Conservation (phyloP, 2,888 invertebrate species). For the Theristus sp. region DNA sequence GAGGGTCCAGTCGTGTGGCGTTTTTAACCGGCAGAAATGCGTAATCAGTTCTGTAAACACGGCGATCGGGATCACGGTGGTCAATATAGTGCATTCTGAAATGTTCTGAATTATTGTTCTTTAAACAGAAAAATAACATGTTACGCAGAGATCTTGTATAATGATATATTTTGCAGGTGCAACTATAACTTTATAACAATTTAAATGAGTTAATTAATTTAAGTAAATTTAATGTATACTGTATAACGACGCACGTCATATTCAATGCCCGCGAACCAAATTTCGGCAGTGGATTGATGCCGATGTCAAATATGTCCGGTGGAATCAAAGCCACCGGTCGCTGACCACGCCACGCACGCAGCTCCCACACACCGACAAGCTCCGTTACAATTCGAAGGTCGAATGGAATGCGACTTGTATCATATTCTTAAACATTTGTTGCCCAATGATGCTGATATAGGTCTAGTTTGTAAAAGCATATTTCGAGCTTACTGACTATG, state of each 20-base stretch:
- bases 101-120: not conserved
- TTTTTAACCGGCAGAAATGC: slow-evolving; percentile 28
- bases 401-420: slow-evolving; percentile 16
- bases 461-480: too few relatives aligned
- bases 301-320: slow-evolving; percentile 24
- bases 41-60: slow-evolving; percentile 16
- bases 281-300: slow-evolving; percentile 28
- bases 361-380: slow-evolving; percentile 22
- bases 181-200: too few relatives aligned
- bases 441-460: too few relatives aligned
- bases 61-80: not conserved
- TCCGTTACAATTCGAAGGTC: slow-evolving; percentile 21
- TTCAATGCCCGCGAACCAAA: slow-evolving; percentile 26
- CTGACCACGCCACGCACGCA: slow-evolving; percentile 7
- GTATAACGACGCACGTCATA: slow-evolving; percentile 23
- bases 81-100: not conserved
- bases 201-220: too few relatives aligned
- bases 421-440: too few relatives aligned
- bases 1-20: slow-evolving; percentile 22
- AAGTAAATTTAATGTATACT: too few relatives aligned
- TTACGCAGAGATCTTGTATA: too few relatives aligned
- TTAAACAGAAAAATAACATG: not conserved
- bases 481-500: too few relatives aligned
- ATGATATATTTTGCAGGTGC: too few relatives aligned
- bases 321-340: slow-evolving; percentile 13